Evolutionary conservation across 64 coral and sea anemone species (phyloP).

Genomic region (Stichodactyla mertensii): DNA sequence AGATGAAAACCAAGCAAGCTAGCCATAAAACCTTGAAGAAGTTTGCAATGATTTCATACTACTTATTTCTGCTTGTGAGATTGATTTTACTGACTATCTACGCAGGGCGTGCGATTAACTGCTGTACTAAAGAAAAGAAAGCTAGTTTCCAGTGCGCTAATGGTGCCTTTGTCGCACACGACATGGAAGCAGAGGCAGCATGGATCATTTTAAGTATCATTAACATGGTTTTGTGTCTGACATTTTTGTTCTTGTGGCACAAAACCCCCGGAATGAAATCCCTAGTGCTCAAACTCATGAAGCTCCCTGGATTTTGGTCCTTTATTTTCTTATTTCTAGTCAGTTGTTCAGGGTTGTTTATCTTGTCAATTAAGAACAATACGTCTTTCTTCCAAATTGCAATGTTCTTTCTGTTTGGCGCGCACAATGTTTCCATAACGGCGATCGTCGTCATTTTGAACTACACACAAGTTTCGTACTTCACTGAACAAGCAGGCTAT

Average conservation of each 20-base stretch:
- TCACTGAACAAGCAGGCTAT: not conserved
- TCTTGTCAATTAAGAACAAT: slow-evolving; percentile 18
- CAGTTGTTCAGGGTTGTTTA: not conserved
- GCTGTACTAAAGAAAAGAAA: slow-evolving; percentile 19
- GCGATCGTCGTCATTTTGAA: slow-evolving; percentile 14
- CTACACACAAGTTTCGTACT: not conserved
- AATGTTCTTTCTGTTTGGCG: not conserved
- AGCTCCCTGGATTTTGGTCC: slow-evolving; percentile 28
- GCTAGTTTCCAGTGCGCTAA: slow-evolving; percentile 15
- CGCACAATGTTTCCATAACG: not conserved
- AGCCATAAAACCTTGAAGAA: not conserved
- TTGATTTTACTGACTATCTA: not conserved
- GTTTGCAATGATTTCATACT: not conserved
- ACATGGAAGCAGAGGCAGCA: slow-evolving; percentile 21
- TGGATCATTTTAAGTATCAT: slow-evolving; percentile 16
- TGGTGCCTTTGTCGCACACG: not conserved
- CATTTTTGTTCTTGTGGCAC: not conserved
- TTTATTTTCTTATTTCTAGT: not conserved
- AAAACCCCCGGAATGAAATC: not conserved
- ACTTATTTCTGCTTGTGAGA: slow-evolving; percentile 1
- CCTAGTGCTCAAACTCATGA: slow-evolving; percentile 2
- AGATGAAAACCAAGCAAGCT: not conserved
- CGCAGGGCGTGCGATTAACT: slow-evolving; percentile 9
- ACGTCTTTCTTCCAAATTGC: not conserved
- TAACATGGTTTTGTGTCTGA: not conserved